phyloP scores from a whole-genome alignment of 2,113 vertebrate species.

The Pseudois nayaur region DNA sequence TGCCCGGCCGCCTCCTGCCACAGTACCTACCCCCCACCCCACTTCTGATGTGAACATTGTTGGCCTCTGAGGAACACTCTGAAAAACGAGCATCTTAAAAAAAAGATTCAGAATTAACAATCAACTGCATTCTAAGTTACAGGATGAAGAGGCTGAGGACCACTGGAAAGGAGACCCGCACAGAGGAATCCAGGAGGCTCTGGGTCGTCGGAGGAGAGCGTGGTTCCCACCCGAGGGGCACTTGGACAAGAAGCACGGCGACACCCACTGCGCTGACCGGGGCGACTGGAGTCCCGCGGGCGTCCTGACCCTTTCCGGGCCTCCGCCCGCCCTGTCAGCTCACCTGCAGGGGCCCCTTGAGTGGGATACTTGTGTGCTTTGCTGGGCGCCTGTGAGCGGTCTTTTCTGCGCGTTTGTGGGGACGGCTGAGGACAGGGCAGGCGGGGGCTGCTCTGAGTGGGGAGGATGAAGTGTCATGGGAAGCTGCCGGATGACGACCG shows the following conservation, averaged over 20 bases:
- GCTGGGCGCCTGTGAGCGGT: neutral
- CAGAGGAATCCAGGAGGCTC: neutral
- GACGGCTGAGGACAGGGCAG: neutral
- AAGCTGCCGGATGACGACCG: rapidly evolving
- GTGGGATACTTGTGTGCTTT: neutral
- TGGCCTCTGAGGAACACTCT: neutral
- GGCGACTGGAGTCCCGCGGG: neutral
- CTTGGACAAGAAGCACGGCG: no score
- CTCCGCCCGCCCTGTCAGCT: neutral
- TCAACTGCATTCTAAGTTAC: neutral
- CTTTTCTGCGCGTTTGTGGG: neutral
- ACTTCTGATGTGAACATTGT: neutral
- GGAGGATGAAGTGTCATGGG: rapidly evolving
- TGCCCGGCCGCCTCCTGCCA: rapidly evolving
- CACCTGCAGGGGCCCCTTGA: neutral
- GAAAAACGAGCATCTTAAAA: neutral
- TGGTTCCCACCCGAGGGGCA: rapidly evolving
- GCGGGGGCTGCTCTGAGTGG: neutral
- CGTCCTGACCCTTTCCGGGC: neutral
- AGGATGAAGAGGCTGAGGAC: neutral
- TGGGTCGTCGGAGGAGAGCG: rapidly evolving
- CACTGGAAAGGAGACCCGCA: neutral
- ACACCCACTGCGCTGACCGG: rapidly evolving
- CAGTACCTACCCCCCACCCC: neutral
- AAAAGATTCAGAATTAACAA: neutral